phyloP scores from a whole-genome alignment of 2,888 invertebrate genomes.

The Alsophila aescularia region DNA sequence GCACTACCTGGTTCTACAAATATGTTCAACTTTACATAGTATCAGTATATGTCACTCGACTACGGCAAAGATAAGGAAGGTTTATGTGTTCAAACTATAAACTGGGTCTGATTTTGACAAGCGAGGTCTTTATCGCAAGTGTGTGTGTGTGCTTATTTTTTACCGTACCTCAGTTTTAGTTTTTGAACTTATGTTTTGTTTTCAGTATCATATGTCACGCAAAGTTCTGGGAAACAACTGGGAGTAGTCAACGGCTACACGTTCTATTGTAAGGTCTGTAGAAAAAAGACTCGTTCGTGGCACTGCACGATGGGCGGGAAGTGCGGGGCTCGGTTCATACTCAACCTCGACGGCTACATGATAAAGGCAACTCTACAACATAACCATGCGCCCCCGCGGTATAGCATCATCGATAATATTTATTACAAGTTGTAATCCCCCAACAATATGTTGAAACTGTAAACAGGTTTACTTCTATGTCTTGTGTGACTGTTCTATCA shows the following conservation, averaged over 20 bases:
- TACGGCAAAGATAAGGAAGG: too few species aligned
- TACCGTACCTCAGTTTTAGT: too few species aligned
- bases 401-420: neutral
- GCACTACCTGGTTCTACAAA: too few species aligned
- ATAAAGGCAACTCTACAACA: neutral
- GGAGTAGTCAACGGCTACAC: conserved; percentile 3
- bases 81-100: too few species aligned
- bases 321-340: conserved; percentile 11
- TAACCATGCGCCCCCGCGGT: neutral
- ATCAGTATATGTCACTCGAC: too few species aligned
- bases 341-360: neutral
- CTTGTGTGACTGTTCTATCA: too few species aligned
- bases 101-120: too few species aligned
- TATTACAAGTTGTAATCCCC: neutral
- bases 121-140: too few species aligned
- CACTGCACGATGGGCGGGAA: conserved; percentile 10
- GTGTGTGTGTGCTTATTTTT: too few species aligned
- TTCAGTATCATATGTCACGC: conserved; percentile 9
- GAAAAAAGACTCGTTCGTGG: conserved; percentile 2
- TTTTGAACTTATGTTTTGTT: neutral
- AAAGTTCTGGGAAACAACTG: conserved; percentile 3
- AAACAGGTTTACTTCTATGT: too few species aligned
- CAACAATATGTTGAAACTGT: too few species aligned
- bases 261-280: neutral
- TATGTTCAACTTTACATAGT: too few species aligned